Evolutionary conservation across 2,797 vertebrate species (phyloP).

Genomic region (Enteromius trimaculatus): DNA sequence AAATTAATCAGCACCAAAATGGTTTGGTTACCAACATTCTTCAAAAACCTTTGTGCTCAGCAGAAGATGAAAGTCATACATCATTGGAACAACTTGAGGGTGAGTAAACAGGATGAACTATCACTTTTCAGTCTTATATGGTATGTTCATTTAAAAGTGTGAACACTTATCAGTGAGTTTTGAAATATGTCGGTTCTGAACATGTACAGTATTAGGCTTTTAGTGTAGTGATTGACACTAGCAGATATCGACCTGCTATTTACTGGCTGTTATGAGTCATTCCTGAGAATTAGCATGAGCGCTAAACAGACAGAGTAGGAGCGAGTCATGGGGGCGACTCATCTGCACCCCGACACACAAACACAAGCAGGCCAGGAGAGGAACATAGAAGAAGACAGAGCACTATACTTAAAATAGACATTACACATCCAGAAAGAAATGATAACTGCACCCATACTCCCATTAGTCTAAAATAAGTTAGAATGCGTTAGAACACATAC

Average conservation of each 20-base stretch:
- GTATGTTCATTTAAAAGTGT: not conserved
- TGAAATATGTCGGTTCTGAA: not conserved
- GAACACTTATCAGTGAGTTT: not conserved
- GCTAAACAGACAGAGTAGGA: not conserved
- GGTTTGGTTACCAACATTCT: not conserved
- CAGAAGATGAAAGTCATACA: not conserved
- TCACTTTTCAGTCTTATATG: not conserved
- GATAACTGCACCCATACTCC: slow-evolving; percentile 54
- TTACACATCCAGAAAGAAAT: slow-evolving; percentile 66
- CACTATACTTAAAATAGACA: slow-evolving; percentile 68
- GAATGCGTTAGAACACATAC: not conserved
- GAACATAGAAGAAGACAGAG: slow-evolving; percentile 39
- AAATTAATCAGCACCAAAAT: not conserved
- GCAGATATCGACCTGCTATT: slow-evolving; percentile 32
- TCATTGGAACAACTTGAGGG: not conserved
- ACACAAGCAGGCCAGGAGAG: slow-evolving; percentile 30
- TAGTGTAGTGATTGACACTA: slow-evolving; percentile 29
- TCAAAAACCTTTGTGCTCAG: not conserved
- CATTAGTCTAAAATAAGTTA: slow-evolving; percentile 56
- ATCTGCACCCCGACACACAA: slow-evolving; percentile 28
- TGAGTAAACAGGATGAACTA: not conserved
- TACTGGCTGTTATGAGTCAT: slow-evolving; percentile 40
- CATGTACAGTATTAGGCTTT: not conserved
- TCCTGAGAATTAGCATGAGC: slow-evolving; percentile 19
- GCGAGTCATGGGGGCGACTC: slow-evolving; percentile 32